phyloP scores from a whole-genome alignment of 2,888 invertebrate species.

The Rhimphoctona megacephalus region DNA sequence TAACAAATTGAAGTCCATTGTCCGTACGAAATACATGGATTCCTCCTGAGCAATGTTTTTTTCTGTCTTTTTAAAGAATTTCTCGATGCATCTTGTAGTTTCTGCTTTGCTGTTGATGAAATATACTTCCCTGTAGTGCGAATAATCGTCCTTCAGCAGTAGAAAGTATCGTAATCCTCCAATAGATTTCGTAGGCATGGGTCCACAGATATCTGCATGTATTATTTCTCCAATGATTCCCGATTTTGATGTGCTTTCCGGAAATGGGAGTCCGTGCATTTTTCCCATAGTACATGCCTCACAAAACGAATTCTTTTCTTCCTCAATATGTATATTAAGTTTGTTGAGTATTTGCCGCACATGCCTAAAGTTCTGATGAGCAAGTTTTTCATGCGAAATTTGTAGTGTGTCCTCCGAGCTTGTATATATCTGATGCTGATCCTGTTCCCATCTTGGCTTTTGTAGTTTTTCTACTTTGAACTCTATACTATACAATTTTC shows the following conservation, averaged over 20 bases:
- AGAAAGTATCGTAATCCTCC: slow-evolving; percentile 29
- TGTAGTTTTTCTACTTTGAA: slow-evolving; percentile 28
- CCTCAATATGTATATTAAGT: slow-evolving; percentile 10
- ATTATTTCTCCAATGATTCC: slow-evolving; percentile 61
- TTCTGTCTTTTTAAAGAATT: slow-evolving; percentile 39
- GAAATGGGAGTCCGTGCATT: slow-evolving; percentile 59
- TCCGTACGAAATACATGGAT: slow-evolving; percentile 54
- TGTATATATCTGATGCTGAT: not conserved
- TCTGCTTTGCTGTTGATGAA: slow-evolving; percentile 31
- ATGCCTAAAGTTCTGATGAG: slow-evolving; percentile 48
- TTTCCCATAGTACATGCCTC: slow-evolving; percentile 53
- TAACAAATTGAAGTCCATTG: slow-evolving; percentile 67
- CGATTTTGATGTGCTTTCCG: slow-evolving; percentile 37
- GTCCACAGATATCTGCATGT: slow-evolving; percentile 69
- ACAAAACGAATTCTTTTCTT: slow-evolving; percentile 29
- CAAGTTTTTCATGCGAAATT: slow-evolving; percentile 46
- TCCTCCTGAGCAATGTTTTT: slow-evolving; percentile 39
- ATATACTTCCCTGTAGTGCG: not conserved
- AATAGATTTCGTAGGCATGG: slow-evolving; percentile 46
- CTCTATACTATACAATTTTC: slow-evolving; percentile 62
- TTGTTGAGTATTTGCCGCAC: slow-evolving; percentile 50
- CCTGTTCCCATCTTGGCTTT: not conserved
- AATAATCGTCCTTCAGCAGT: slow-evolving; percentile 23
- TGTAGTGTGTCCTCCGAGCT: slow-evolving; percentile 60
- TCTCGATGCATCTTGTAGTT: not conserved